Evolutionary conservation across 2,113 vertebrate genomes (phyloP), one percentile per base, ranked within the genome.

Genomic region (Gambusia holbrooki): DNA sequence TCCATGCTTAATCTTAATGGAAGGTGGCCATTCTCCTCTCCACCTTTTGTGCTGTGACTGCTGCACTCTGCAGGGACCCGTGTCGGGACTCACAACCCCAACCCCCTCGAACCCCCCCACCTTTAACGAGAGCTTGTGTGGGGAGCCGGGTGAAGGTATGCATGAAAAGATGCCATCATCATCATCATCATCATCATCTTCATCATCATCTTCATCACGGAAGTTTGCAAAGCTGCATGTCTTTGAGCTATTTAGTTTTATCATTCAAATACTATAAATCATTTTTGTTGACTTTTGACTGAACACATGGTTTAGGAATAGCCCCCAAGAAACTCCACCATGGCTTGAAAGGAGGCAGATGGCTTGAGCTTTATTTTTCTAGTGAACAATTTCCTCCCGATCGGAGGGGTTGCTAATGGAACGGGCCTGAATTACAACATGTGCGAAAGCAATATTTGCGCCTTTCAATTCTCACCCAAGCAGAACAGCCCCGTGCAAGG

Each of bases 341-440:
- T 74, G 76, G 69, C 73, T 89, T 91, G 81, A 90, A 92, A 90
- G 87, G 87, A 91, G 85, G 87, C 87, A 92, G 90, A 91, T 93
- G 89, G 83, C 84, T 48, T 77, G 71, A 89, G 88, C 87, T 92
- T 90, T 92, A 90, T 91, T 92, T 93, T 92, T 92, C 83, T 89
- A 90, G 87, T 60, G 87, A 92, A 89, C 87, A 87, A 89, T 87
- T 90, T 88, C 85, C 91, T 88, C 84, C 90, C 83, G 87, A 87
- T 78, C 88, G 75, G 79, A 89, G 74, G 66, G 61, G 62, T 86
- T 83, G 35, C 79, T 83, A 88, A 90, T 92, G 88, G 88, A 94
- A 92, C 84, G 83, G 79, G 73, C 64, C 79, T 89, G 85, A 92
- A 93, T 93, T 93, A 86, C 90, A 93, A 92, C 92, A 92, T 87